Base-by-base conservation (phyloP, 2,888 invertebrate genomes). In the Carpatolechia fugitivella region DNA sequence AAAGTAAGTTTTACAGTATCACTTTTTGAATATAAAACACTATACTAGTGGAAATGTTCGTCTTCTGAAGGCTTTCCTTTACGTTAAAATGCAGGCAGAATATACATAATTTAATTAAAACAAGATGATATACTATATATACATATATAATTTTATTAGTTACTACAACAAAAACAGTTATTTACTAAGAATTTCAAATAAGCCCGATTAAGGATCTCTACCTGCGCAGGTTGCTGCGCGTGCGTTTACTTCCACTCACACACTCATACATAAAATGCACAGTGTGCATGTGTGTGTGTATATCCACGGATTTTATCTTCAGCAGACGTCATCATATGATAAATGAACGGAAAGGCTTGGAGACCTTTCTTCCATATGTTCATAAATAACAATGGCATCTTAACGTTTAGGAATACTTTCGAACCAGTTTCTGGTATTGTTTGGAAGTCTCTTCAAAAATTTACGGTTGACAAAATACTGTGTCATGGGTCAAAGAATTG, bases 341-440 rank as follows among this genome's bases (percentile, higher is more conserved):
- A 83, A 87, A 90, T 90, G 82, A 71, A 80, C 79, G 69, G 70
- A 78, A 67, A 80, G 78, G 69, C 67, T 74, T 74, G 75, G 74
- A 81, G 80, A 76, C 77, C 81, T 80, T 80, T 82, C 78, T 78
- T 73, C 74, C 68, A 69, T 69, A 62, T 69, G 66, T 77, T 72
- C 71, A 71, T 71, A 74, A 78, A 73, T 75, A 78, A 87, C 84
- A 85, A 86, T 82, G 74, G 73, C 64, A 66, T 71, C 71, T 38
- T 66, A 70, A 68, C 60, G 59, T 69, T 70, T 69, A 38, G 66
- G 70, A 72, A 76, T 74, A 76, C 71, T 76, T 80, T 80, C 71
- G 67, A 70, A 76, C 61, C 73, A 80, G 48, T 57, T 54, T 56
- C 35, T 30, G 40, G 33, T 31, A 66, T 62, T 59, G 61, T 60